Conservation (phyloP, 2,797 vertebrate species). For the Choloepus didactylus region DNA sequence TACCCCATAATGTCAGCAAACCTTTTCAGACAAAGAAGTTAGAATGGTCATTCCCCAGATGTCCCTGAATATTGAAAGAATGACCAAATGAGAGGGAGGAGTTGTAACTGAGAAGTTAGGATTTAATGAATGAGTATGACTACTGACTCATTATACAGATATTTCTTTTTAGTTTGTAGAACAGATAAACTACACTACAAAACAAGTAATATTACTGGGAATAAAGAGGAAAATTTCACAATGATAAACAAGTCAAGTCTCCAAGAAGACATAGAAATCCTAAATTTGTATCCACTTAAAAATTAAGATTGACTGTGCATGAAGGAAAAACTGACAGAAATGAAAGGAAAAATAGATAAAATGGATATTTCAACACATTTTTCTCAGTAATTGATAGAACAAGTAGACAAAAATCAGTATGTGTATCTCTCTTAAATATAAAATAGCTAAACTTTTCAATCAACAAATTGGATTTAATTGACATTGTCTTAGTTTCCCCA, state of each 20-base stretch:
- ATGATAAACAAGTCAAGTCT: not conserved
- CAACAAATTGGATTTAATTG: not conserved
- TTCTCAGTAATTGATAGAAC: conserved; percentile 36
- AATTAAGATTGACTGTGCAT: not conserved
- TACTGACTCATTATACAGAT: too few relatives aligned
- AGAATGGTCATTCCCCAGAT: too few relatives aligned
- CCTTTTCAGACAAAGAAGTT: too few relatives aligned
- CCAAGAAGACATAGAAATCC: not conserved
- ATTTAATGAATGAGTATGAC: too few relatives aligned
- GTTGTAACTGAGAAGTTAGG: too few relatives aligned
- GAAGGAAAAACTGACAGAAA: conserved; percentile 47
- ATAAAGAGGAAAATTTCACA: not conserved
- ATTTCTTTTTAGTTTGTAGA: not conserved
- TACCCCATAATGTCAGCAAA: too few relatives aligned
- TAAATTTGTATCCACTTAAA: not conserved
- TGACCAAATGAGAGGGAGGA: too few relatives aligned
- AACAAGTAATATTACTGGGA: conserved; percentile 7
- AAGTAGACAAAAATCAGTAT: not conserved
- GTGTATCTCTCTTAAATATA: not conserved
- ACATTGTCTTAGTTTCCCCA: too few relatives aligned
- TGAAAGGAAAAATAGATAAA: not conserved
- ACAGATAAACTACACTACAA: conserved; percentile 36
- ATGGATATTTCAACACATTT: conserved; percentile 1
- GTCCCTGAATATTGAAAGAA: too few relatives aligned
- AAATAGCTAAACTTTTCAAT: conserved; percentile 1